Conservation (phyloP, 2,113 vertebrate species). For the Tachysurus vachellii region DNA sequence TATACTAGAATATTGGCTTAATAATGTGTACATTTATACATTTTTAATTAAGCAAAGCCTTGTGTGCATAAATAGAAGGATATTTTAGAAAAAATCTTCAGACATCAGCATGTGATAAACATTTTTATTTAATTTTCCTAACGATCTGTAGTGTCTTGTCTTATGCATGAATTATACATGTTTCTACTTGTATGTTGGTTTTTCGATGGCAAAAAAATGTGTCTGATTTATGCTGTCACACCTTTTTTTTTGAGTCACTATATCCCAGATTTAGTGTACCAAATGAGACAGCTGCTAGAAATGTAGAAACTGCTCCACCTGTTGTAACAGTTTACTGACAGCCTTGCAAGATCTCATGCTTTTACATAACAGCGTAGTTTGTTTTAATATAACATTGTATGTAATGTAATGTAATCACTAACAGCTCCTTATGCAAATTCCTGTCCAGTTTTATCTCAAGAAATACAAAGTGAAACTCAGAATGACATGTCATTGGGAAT, state of each 20-base stretch:
- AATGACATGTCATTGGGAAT: background rate
- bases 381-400: too few relatives aligned
- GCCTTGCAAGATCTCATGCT: background rate
- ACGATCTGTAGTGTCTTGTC: background rate
- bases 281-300: background rate
- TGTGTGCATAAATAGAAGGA: background rate
- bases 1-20: background rate
- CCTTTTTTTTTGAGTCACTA: slow-evolving; percentile 4
- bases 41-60: background rate
- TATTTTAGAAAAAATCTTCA: background rate
- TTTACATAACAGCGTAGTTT: background rate
- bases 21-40: background rate
- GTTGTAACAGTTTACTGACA: background rate
- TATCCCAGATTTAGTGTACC: background rate
- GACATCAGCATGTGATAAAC: background rate
- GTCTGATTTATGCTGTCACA: background rate
- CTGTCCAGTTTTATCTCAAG: background rate
- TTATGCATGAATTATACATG: background rate
- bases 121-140: background rate
- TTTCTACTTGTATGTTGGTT: background rate
- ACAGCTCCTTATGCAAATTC: background rate
- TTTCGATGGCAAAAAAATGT: background rate
- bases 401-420: too few relatives aligned
- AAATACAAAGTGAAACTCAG: background rate
- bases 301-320: background rate